A percentile compares a stretch with the other conserved stretches of the same genome.
Evolutionary conservation across 1,140 invertebrate species (phyloP).

Genomic region (Drosophila punjabiensis): DNA sequence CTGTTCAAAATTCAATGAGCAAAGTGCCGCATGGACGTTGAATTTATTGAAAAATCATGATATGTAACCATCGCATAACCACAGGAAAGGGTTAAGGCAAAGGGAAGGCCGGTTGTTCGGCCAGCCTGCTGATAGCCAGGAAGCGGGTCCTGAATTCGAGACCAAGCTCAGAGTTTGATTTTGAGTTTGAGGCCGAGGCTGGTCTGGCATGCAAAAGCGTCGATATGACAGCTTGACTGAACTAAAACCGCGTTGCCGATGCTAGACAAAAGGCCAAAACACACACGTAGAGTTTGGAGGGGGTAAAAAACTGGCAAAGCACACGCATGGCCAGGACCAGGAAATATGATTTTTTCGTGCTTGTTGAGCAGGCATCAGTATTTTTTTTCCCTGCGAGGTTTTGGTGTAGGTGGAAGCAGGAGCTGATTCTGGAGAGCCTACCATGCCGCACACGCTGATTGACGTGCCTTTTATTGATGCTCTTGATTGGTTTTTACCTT

Average conservation of each 20-base stretch:
- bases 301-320: conserved; percentile 32
- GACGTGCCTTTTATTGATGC: conserved; percentile 84
- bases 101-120: not conserved
- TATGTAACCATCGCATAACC: conserved; percentile 69
- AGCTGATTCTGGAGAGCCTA: conserved; percentile 48
- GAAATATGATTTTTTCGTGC: conserved; percentile 80
- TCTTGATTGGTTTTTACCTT: conserved; percentile 85
- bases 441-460: conserved; percentile 73
- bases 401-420: not conserved
- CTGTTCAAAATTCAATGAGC: conserved; percentile 81
- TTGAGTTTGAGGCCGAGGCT: conserved; percentile 4
- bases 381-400: not conserved
- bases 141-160: conserved; percentile 12
- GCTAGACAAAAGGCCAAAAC: conserved; percentile 55
- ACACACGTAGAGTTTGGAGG: conserved; percentile 22
- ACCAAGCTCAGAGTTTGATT: conserved; percentile 9
- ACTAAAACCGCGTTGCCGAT: conserved; percentile 72
- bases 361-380: conserved; percentile 36
- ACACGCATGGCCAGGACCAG: conserved; percentile 61
- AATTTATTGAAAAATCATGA: conserved; percentile 84
- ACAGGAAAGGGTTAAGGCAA: conserved; percentile 17
- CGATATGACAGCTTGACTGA: conserved; percentile 84
- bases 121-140: conserved; percentile 27
- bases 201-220: conserved; percentile 74
- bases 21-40: conserved; percentile 72